Conservation (phyloP, 2,113 vertebrate genomes). For the Pelvicachromis taeniatus region DNA sequence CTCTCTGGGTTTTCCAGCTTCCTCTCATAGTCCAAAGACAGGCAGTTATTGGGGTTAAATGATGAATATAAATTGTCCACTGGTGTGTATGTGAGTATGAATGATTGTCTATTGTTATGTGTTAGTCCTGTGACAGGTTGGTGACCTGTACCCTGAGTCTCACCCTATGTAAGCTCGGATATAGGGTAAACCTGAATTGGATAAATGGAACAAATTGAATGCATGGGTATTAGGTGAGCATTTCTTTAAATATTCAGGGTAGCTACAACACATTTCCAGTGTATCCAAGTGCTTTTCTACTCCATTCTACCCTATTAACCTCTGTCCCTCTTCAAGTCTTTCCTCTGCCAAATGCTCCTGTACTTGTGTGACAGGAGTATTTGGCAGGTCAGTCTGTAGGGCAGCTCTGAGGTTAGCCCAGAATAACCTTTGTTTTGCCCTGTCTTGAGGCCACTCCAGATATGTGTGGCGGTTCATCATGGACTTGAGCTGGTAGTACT, state of each 20-base stretch:
- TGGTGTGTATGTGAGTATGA: not conserved
- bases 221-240: not conserved
- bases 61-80: not conserved
- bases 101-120: not conserved
- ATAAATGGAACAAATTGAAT: not conserved
- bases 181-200: not conserved
- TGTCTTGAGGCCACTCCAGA: constrained; percentile 86
- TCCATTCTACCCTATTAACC: not conserved
- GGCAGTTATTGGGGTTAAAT: not conserved
- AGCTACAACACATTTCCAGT: not conserved
- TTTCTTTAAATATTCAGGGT: not conserved
- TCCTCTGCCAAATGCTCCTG: not conserved
- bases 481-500: constrained; percentile 78
- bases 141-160: not conserved
- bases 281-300: not conserved
- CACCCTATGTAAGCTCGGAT: not conserved
- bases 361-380: not conserved
- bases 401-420: constrained; percentile 84
- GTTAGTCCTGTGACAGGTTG: not conserved
- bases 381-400: constrained; percentile 64
- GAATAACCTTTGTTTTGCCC: constrained; percentile 79
- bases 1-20: not conserved
- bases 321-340: not conserved
- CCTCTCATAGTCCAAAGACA: not conserved
- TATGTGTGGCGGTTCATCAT: constrained; percentile 84